Conservation (phyloP, 2,797 vertebrate genomes). For the Microctenopoma lineatum region DNA sequence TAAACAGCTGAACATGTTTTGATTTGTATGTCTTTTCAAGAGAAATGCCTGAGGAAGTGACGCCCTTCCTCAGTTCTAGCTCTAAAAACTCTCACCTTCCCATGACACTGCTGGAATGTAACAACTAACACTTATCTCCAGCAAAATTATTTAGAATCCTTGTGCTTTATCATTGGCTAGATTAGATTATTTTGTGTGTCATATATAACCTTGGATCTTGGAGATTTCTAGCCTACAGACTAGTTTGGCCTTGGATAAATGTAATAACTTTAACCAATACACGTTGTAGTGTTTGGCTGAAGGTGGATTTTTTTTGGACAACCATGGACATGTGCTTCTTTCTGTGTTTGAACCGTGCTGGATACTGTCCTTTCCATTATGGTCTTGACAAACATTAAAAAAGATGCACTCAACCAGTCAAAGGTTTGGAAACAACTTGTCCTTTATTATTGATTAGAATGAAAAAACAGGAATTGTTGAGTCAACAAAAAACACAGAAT, state of each 20-base stretch:
- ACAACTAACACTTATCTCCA: background rate
- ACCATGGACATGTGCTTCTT: too few species aligned
- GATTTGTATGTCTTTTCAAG: slow-evolving; percentile 47
- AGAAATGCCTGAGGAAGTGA: slow-evolving; percentile 49
- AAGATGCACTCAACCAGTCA: too few species aligned
- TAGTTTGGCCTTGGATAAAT: background rate
- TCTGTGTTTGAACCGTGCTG: too few species aligned
- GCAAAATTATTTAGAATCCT: background rate
- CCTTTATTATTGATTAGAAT: too few species aligned
- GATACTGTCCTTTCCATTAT: too few species aligned
- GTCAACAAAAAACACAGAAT: too few species aligned
- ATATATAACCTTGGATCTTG: background rate
- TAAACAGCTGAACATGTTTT: slow-evolving; percentile 68
- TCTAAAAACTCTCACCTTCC: slow-evolving; percentile 14
- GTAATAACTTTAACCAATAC: too few species aligned
- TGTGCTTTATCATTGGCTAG: background rate
- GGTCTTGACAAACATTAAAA: too few species aligned
- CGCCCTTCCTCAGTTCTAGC: slow-evolving; percentile 30
- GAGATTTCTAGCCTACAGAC: background rate
- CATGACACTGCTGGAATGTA: slow-evolving; percentile 5
- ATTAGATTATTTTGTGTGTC: background rate
- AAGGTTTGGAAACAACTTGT: too few species aligned
- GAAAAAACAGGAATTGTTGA: too few species aligned
- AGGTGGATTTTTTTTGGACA: too few species aligned
- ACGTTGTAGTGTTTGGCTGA: too few species aligned